These are phyloP conservation scores for Seriola rivoliana DNA, from an alignment of 2,113 vertebrate genomes.

Conservation along the genomic window DNA sequence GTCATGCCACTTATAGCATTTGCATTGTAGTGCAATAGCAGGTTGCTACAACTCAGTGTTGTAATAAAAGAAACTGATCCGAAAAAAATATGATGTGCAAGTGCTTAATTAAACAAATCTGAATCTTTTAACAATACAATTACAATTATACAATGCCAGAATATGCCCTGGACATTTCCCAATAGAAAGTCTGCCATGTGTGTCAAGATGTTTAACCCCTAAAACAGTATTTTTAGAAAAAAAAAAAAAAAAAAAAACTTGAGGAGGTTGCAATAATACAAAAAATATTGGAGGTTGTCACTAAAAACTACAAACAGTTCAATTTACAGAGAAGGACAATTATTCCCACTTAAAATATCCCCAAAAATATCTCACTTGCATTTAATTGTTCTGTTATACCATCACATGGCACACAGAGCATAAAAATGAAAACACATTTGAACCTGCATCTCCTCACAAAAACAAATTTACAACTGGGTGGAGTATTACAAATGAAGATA, in stretches of 20 bases:
- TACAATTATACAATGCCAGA: slow-evolving; percentile 2
- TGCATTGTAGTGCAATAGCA: neutral
- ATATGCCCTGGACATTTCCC: slow-evolving; percentile 39
- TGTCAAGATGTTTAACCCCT: slow-evolving; percentile 22
- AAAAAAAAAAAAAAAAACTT: neutral
- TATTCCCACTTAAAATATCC: neutral
- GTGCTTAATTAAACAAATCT: too few species aligned
- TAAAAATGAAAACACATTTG: slow-evolving; percentile 24
- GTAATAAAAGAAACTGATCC: neutral
- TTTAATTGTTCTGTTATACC: slow-evolving; percentile 3
- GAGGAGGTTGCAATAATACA: neutral
- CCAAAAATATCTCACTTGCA: neutral
- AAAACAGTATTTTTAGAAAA: too few species aligned
- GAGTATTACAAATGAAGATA: neutral
- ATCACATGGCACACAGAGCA: slow-evolving; percentile 10
- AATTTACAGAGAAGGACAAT: neutral
- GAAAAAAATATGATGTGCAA: neutral
- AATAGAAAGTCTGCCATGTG: slow-evolving; percentile 30
- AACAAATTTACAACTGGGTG: neutral
- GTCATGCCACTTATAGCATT: neutral
- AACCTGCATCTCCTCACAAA: slow-evolving; percentile 17
- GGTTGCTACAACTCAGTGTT: neutral
- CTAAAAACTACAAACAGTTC: neutral
- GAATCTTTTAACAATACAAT: neutral
- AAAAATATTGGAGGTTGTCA: neutral